phyloP scores from a whole-genome alignment of 2,888 invertebrate species.

The Drosophila eohydei region DNA sequence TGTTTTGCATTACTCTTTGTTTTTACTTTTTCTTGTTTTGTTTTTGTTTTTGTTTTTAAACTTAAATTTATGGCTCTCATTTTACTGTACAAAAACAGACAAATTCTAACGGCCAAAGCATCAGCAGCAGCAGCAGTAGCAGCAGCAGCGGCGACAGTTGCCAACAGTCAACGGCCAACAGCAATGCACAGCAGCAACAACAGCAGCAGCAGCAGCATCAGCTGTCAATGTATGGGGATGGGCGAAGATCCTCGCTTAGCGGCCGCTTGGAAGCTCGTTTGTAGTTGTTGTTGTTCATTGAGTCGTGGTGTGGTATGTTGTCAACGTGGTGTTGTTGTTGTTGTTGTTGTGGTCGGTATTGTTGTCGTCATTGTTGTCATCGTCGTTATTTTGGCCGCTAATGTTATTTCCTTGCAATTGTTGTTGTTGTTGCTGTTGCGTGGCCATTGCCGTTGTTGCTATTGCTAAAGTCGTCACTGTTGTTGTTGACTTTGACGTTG shows the following conservation, averaged over 20 bases:
- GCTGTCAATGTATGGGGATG: slow-evolving; percentile 32
- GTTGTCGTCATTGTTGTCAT: slow-evolving; percentile 35
- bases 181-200: slow-evolving; percentile 39
- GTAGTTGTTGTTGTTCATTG: slow-evolving; percentile 34
- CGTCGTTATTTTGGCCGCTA: slow-evolving; percentile 46
- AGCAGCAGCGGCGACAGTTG: slow-evolving; percentile 30
- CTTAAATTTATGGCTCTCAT: slow-evolving; percentile 77
- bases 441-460: slow-evolving; percentile 16
- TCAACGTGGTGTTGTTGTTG: slow-evolving; percentile 33
- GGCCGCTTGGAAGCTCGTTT: slow-evolving; percentile 76
- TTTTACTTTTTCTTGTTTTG: slow-evolving; percentile 25
- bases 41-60: slow-evolving; percentile 42
- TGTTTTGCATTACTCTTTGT: slow-evolving; percentile 50
- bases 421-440: slow-evolving; percentile 10
- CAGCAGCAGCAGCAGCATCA: slow-evolving; percentile 31
- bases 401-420: slow-evolving; percentile 25
- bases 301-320: slow-evolving; percentile 35
- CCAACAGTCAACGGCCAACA: slow-evolving; percentile 43
- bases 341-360: slow-evolving; percentile 20
- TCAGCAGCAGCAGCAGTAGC: slow-evolving; percentile 32
- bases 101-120: slow-evolving; percentile 67
- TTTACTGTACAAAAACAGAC: slow-evolving; percentile 76
- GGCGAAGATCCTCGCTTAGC: slow-evolving; percentile 28
- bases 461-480: slow-evolving; percentile 13
- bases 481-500: slow-evolving; percentile 28